Base-by-base conservation (phyloP, 2,888 invertebrate species). In the Oligia strigilis region DNA sequence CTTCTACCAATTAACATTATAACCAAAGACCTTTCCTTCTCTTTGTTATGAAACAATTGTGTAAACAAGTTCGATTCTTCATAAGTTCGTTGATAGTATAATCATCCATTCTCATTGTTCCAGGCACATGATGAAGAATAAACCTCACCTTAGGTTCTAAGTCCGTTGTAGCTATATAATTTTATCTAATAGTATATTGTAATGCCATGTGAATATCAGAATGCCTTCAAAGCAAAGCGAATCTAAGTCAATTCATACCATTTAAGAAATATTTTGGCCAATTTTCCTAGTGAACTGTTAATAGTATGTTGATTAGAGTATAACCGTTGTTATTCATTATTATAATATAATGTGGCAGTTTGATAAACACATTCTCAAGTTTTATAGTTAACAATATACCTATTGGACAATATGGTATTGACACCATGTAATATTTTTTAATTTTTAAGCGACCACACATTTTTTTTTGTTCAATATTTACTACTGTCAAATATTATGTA, bases 61-160 rank as follows among this genome's bases (percentile, higher is more conserved):
- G 52, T 65, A 80, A 73, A 66, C 49, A 66, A 36, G 36, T 23
- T 60, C 19, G 49, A 60, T 55, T 46, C 66, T 74, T 69, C 46
- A 65, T 14, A 40, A 64, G 9, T 55, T 55, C 72, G 8, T 71
- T 65, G 52, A 75, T 72, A 73, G 40, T 64, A 46, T 66, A 80
- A 71, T 52, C 19, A 65, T 49, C 46, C 1, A 3, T 69, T 79
- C 52, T 72, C 19, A 8, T 96, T 94, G 96, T 95, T 98, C 96
- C 97, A 98, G 98, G 94, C 98, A 98, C 95, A 98, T 99, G 97
- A 97, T 98, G 95, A 99, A 99, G 95, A 98, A 98, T 96, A 99
- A 99, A 94, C 98, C 98, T 62, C 98, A 99, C 93, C 97, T 99
- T 91, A 97, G 99, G 91, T 99, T 98, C 94, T 98, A 96, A 95